Conservation (phyloP, 2,797 vertebrate genomes). For the Oryzias sinensis region DNA sequence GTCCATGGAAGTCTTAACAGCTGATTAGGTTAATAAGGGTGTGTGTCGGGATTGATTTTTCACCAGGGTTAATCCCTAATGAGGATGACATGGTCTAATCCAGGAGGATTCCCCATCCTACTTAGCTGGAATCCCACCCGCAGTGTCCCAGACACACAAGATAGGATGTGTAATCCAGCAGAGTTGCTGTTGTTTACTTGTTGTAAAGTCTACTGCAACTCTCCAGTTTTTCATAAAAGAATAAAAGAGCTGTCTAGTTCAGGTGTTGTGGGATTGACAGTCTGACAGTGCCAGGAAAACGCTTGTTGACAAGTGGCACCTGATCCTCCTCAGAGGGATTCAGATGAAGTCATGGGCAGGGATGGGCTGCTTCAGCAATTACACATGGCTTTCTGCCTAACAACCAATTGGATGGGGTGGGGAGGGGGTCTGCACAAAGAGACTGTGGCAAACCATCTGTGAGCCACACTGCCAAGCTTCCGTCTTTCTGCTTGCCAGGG, state of each 20-base stretch:
- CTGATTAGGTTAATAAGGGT: slow-evolving; percentile 52
- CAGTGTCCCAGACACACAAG: slow-evolving; percentile 24
- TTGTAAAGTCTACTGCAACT: background rate
- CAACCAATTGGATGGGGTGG: slow-evolving; percentile 1
- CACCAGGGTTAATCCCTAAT: slow-evolving; percentile 58
- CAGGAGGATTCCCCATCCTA: slow-evolving; percentile 37
- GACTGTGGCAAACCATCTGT: slow-evolving; percentile 57
- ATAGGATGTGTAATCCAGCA: slow-evolving; percentile 30
- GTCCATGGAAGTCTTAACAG: slow-evolving; percentile 46
- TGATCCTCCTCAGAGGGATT: slow-evolving; percentile 62
- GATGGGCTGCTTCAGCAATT: slow-evolving; percentile 46
- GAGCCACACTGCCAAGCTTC: slow-evolving; percentile 52
- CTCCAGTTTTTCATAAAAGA: background rate
- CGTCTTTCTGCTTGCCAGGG: slow-evolving; percentile 26
- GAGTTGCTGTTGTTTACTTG: slow-evolving; percentile 37
- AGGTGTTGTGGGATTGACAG: slow-evolving; percentile 34
- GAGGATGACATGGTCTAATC: slow-evolving; percentile 50
- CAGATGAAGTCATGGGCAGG: slow-evolving; percentile 47
- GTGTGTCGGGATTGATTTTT: slow-evolving; percentile 52
- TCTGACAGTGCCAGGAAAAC: slow-evolving; percentile 1
- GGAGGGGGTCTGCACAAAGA: slow-evolving; percentile 4
- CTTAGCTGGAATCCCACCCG: slow-evolving; percentile 7
- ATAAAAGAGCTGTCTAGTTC: background rate
- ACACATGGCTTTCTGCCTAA: slow-evolving; percentile 47
- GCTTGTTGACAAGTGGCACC: slow-evolving; percentile 52